These are phyloP conservation scores for Saccostrea cuccullata DNA, from an alignment of 1,140 invertebrate species.

Conservation along the genomic window DNA sequence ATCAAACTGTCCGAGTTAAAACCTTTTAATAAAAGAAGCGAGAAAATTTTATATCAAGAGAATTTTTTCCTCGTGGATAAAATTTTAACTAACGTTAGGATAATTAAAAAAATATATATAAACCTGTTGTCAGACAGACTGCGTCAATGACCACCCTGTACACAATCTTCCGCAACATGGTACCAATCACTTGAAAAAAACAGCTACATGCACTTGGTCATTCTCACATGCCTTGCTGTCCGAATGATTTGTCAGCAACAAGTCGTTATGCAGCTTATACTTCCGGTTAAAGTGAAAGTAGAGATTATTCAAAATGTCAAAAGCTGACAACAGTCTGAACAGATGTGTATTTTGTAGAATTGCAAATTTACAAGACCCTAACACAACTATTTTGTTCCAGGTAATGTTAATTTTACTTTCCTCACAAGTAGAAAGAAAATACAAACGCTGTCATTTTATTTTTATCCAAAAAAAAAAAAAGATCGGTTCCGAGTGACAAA, in stretches of 20 bases:
- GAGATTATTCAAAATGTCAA: not conserved
- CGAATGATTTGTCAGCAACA: too few species aligned
- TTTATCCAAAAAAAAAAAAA: too few species aligned
- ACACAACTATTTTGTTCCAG: constrained; percentile 58
- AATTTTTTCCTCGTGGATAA: too few species aligned
- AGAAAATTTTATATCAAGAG: too few species aligned
- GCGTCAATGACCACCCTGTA: not conserved
- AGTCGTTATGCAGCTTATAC: not conserved
- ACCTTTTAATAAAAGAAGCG: too few species aligned
- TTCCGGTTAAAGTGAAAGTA: constrained; percentile 15
- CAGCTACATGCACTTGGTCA: too few species aligned
- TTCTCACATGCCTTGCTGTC: too few species aligned
- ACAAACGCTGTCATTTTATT: too few species aligned
- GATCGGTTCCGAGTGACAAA: too few species aligned
- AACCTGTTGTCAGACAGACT: not conserved
- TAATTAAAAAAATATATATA: not conserved
- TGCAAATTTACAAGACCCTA: constrained; percentile 49
- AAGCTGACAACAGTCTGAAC: not conserved
- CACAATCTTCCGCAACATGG: not conserved
- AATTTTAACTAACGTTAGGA: too few species aligned
- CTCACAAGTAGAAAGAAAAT: too few species aligned
- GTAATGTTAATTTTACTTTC: not conserved
- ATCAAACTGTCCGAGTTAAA: too few species aligned
- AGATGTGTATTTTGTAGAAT: constrained; percentile 68
- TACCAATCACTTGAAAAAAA: not conserved